Base-by-base conservation (phyloP, 2,113 vertebrate species). In the Syrmaticus mikado region DNA sequence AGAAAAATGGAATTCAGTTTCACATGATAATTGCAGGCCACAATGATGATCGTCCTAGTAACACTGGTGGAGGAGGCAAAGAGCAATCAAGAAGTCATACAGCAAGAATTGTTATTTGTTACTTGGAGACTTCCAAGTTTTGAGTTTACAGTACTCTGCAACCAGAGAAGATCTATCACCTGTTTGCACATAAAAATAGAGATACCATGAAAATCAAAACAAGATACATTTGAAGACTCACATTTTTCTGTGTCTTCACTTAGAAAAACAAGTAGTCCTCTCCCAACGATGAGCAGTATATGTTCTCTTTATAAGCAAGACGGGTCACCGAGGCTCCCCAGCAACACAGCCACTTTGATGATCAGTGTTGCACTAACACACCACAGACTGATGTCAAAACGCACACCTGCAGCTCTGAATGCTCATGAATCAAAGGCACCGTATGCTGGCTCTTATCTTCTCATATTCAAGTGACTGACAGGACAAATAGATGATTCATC, bases 401-500 rank as follows among this genome's bases (percentile, higher is more conserved):
- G 27, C 75, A 85, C 90, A 92, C 89, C 89, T 83, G 85, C 68
- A 87, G 43, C 10, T 85, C 79, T 43, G n/a, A 87, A 34, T 0
- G 1, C 50, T 21, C 18, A 40, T 32, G 82, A 87, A 87, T 67
- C 92, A 90, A 91, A 95, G 82, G 72, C 68, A 81, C 72, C 52
- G 27, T 46, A 16, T 14, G 65, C 61, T 52, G 34, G 17, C 80
- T 86, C 73, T 68, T 77, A 73, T 87, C 91, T 78, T 77, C 79
- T 80, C 41, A 17, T 61, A 27, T 34, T 58, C 68, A 92, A 48
- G 27, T 80, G 61, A 61, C 76, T 57, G 36, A 48, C 85, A 94
- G 65, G n/a, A 87, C 75, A 85, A 71, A 27, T 64, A 45, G 72
- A 91, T 95, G 91, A 96, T 74, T 95, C 96, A 96, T 62, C 11